Evolutionary conservation across 2,888 invertebrate genomes (phyloP), one percentile per base, ranked within the genome.

Genomic region (Shargacucullia verbasci): DNA sequence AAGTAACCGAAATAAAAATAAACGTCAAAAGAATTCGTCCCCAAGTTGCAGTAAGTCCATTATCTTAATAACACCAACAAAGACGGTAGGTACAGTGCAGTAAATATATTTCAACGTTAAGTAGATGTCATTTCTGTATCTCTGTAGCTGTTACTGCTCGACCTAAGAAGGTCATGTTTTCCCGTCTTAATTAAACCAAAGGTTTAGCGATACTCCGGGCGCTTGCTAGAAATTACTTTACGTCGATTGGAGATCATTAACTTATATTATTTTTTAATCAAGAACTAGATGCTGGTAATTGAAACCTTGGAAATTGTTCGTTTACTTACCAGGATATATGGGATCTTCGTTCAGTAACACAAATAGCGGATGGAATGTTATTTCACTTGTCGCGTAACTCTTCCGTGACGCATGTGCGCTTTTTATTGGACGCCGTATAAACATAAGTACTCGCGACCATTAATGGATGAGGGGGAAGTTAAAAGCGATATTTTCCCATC

Each of bases 401-500:
- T 75, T 68, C 55, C 25, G 68, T 76, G 77, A 75, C 77, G 74
- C 45, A 69, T 70, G 76, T 72, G 66, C 73, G 73, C 70, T 69
- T 76, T 80, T 79, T 81, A 81, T 79, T 80, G 80, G 78, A 79
- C 76, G 72, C 64, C 60, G 55, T 78, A 68, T 82, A 81, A 81
- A 82, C 78, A 76, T 86, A 73, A 71, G 71, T 73, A 78, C 83
- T 78, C 82, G 68, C 68, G 73, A 82, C 86, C 88, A 89, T 91
- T 89, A 89, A 88, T 86, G 86, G 85, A 84, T 76, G 79, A 61
- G 79, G 85, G 87, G 86, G 84, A 86, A 84, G 88, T 88, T 86
- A 86, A 89, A 90, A 87, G 89, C 90, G 82, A 91, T 90, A 90
- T 91, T 91, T 91, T 85, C 84, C 83, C 89, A 89, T 89, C 86